Conservation (phyloP, 2,113 vertebrate species). For the Tenrec ecaudatus region DNA sequence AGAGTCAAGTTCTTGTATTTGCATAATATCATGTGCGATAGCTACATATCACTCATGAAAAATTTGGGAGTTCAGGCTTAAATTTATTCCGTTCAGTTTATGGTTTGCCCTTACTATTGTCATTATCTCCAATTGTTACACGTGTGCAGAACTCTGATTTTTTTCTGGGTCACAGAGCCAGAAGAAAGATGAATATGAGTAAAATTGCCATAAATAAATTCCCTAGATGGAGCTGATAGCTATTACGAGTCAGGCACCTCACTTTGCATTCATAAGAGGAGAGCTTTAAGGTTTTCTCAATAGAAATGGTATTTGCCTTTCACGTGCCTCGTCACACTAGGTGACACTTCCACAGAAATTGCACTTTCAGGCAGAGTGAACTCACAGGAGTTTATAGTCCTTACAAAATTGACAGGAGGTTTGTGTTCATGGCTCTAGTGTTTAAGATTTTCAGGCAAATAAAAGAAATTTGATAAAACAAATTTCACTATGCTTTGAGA, state of each 20-base stretch:
- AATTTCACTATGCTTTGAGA: background rate
- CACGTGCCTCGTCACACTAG: background rate
- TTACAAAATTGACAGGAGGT: background rate
- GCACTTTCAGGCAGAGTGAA: background rate
- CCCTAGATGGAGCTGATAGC: background rate
- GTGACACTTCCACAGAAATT: background rate
- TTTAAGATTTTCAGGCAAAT: background rate
- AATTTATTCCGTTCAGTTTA: background rate
- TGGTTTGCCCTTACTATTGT: background rate
- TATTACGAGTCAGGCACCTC: background rate
- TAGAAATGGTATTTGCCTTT: background rate
- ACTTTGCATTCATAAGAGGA: background rate
- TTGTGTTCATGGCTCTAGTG: background rate
- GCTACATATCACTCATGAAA: background rate
- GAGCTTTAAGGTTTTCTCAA: background rate
- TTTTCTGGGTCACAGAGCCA: background rate
- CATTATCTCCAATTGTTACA: background rate
- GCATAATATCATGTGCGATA: slow-evolving; percentile 34
- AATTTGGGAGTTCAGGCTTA: background rate
- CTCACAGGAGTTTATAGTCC: background rate
- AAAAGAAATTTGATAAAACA: background rate
- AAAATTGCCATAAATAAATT: background rate
- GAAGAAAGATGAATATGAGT: background rate
- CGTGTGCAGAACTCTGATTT: background rate
- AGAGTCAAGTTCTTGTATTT: slow-evolving; percentile 42